Percentiles rank a stretch among this genome's conserved stretches.
phyloP scores from a whole-genome alignment of 2,888 invertebrate genomes.

The Melanophora roralis region DNA sequence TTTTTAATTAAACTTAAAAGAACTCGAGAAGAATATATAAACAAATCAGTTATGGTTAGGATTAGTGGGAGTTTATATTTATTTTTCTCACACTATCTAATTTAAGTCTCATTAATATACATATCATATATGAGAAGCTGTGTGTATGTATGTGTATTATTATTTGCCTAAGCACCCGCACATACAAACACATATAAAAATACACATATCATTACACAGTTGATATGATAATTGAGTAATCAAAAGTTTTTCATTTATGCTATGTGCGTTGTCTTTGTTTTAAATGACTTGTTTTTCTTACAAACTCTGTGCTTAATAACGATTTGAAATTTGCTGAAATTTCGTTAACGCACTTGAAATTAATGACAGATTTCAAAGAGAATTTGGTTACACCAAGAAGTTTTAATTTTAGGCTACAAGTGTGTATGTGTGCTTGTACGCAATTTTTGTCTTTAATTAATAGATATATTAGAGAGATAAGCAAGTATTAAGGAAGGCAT shows the following conservation, averaged over 20 bases:
- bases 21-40: too few species aligned
- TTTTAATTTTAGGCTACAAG: not conserved
- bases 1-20: not conserved
- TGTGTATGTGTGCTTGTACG: not conserved
- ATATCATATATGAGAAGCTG: too few species aligned
- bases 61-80: not conserved
- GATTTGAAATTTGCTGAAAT: not conserved
- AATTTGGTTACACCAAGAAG: not conserved
- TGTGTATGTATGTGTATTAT: not conserved
- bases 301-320: not conserved
- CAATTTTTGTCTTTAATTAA: not conserved
- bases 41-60: not conserved
- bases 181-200: too few species aligned
- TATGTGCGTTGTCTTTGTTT: not conserved
- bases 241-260: not conserved
- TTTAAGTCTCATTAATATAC: not conserved
- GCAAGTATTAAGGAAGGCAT: not conserved
- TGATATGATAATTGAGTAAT: not conserved
- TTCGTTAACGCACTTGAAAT: not conserved
- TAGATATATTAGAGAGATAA: not conserved
- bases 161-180: not conserved
- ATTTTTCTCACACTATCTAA: not conserved
- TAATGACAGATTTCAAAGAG: not conserved
- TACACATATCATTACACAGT: not conserved
- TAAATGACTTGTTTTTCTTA: too few species aligned